Base-by-base conservation (phyloP, 2,113 vertebrate genomes). In the Galbula dea region DNA sequence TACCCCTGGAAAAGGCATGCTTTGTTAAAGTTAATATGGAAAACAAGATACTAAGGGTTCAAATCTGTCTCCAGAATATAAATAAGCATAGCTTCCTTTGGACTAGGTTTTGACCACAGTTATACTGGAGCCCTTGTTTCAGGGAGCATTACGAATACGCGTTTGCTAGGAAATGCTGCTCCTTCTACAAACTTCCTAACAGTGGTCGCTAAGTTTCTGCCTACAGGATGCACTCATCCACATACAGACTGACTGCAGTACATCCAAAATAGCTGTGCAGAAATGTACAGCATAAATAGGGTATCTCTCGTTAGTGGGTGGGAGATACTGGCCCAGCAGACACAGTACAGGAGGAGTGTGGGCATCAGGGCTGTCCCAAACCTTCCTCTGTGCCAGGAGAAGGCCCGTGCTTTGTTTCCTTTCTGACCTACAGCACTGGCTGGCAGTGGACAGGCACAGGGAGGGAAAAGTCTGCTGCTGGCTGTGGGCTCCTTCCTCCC, bases 111-210 rank as follows among this genome's bases (percentile, higher is more conserved):
- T 86, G 86, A 92, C 73, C 86, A 32, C 88, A 71, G 76, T 68
- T 91, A 96, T 95, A 96, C 88, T 95, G 96, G 83, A 45, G 78
- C 39, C 80, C 90, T 96, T 96, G 90, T 96, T 95, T 85, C 73
- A 57, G 73, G 59, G 57, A 83, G 88, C 59, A 39, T 52, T 34
- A 6, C 20, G 8, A 82, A 71, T 87, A 45, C 37, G 51, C 26
- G 0, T 89, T 88, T 93, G 88, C 88, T 67, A 15, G 61, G 88
- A 88, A 90, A 81, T 93, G 79, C 92, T 93, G 63, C 73, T 78
- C 68, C 85, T 94, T 83, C 81, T 41, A 65, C 67, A 82, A 52
- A 94, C 79, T 87, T 76, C 82, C 78, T 82, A 37, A 6, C 62
- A 27, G 75, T 2, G 11, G 23, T 63, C 7, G 0, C 86, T 22